Base-by-base conservation (phyloP, 1,140 invertebrate genomes). In the Vanessa tameamea region DNA sequence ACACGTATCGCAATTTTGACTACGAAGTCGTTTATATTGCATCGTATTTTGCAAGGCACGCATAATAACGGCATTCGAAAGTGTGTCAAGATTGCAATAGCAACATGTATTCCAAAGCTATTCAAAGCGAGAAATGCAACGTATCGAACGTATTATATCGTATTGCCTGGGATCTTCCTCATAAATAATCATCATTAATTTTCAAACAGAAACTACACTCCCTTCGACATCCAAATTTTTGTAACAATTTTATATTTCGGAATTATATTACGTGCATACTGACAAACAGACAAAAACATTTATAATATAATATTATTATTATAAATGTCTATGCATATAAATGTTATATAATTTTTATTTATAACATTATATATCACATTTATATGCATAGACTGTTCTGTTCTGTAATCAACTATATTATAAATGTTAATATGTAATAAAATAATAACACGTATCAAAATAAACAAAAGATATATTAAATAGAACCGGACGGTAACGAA, bases 61-160 rank as follows among this genome's bases (percentile, higher is more conserved):
- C 88, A 89, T 91, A 90, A 90, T 87, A 88, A 87, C 90, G 85
- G 82, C 82, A 84, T 89, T 91, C 81, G 90, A 92, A 92, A 92
- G 89, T 91, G 86, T 92, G 90, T 91, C 90, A 91, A 91, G 88
- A 92, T 84, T 92, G 89, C 87, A 89, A 87, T 89, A 87, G 82
- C 80, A 81, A 76, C 76, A 72, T 81, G 78, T 75, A 81, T 75
- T 73, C 37, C 82, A 80, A 78, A 73, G 77, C 79, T 80, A 82
- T 86, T 82, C 77, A 85, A 81, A 82, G 82, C 73, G 79, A 82
- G 82, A 86, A 88, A 86, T 83, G 82, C 78, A 87, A 85, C 80
- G 78, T 83, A 83, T 89, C 81, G 85, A 82, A 84, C 82, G 53
- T 23, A 57, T 69, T 61, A 57, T 37, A 61, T 61, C 15, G 76